Evolutionary conservation across 2,888 invertebrate genomes (phyloP).

Genomic region (Orchesellides sinensis): DNA sequence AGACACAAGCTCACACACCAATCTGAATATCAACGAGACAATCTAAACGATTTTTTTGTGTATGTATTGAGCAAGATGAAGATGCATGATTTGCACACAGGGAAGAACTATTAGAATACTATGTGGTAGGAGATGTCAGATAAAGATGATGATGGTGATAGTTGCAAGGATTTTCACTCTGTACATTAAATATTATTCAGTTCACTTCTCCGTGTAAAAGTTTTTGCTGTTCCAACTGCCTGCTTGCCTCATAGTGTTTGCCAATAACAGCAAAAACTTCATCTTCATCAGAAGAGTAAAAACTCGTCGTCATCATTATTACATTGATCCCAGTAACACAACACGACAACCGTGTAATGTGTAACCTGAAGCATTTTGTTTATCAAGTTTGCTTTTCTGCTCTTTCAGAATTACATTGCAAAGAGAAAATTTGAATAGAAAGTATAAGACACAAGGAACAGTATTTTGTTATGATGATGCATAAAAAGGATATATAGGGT

Average conservation of each 20-base stretch:
- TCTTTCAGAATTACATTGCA: background rate
- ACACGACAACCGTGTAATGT: conserved; percentile 21
- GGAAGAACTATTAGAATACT: no score
- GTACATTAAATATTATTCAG: conserved; percentile 26
- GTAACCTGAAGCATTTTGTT: conserved; percentile 41
- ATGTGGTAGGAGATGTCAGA: no score
- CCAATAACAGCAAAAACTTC: conserved; percentile 5
- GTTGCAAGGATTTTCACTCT: conserved; percentile 31
- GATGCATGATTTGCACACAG: no score
- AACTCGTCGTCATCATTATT: no score
- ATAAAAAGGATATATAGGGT: background rate
- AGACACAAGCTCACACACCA: background rate
- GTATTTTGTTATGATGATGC: background rate
- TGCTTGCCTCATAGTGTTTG: background rate
- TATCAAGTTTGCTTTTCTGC: conserved; percentile 10
- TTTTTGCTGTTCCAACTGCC: conserved; percentile 11
- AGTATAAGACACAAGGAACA: background rate
- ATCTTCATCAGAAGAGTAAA: conserved; percentile 31
- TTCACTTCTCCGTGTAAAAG: conserved; percentile 10
- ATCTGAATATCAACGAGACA: conserved; percentile 1
- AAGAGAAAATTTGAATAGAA: conserved; percentile 31
- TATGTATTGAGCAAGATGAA: no score
- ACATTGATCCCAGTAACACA: conserved; percentile 52
- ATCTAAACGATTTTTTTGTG: no score
- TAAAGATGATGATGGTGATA: background rate